Conservation (phyloP, 2,888 invertebrate genomes). For the Nymphalis polychloros region DNA sequence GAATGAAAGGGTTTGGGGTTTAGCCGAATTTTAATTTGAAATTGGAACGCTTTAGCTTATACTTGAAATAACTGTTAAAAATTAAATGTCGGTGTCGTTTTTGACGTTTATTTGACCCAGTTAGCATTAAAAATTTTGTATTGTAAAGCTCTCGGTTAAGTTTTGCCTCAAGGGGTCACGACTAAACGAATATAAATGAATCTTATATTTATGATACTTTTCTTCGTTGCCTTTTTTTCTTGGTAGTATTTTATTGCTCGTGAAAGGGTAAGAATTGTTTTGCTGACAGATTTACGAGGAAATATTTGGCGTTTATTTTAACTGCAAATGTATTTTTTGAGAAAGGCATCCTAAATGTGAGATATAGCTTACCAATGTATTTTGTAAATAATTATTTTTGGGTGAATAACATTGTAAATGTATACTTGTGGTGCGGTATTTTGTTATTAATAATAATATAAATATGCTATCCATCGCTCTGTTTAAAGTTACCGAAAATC, state of each 20-base stretch:
- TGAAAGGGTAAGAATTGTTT: constrained; percentile 81
- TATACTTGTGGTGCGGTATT: too few species aligned
- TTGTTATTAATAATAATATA: too few species aligned
- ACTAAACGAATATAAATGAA: constrained; percentile 80
- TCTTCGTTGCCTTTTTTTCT: constrained; percentile 68
- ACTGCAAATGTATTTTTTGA: constrained; percentile 61
- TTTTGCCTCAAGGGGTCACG: constrained; percentile 64
- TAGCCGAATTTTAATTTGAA: constrained; percentile 71
- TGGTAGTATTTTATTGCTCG: constrained; percentile 80
- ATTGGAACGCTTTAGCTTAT: constrained; percentile 52
- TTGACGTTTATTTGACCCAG: constrained; percentile 25
- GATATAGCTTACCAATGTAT: background rate
- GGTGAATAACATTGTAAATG: too few species aligned
- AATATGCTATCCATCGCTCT: too few species aligned
- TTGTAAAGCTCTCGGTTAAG: constrained; percentile 48
- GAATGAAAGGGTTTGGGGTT: constrained; percentile 67
- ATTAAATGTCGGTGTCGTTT: constrained; percentile 36
- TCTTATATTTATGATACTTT: constrained; percentile 81
- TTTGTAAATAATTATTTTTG: too few species aligned
- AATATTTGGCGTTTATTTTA: constrained; percentile 78
- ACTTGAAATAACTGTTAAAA: constrained; percentile 39
- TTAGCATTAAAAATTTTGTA: constrained; percentile 29
- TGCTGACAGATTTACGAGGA: constrained; percentile 80
- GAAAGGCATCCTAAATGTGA: background rate
- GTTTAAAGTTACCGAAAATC: background rate